Evolutionary conservation across 2,113 vertebrate genomes (phyloP), one percentile per base, ranked within the genome.

Genomic region (Apteryx owenii): DNA sequence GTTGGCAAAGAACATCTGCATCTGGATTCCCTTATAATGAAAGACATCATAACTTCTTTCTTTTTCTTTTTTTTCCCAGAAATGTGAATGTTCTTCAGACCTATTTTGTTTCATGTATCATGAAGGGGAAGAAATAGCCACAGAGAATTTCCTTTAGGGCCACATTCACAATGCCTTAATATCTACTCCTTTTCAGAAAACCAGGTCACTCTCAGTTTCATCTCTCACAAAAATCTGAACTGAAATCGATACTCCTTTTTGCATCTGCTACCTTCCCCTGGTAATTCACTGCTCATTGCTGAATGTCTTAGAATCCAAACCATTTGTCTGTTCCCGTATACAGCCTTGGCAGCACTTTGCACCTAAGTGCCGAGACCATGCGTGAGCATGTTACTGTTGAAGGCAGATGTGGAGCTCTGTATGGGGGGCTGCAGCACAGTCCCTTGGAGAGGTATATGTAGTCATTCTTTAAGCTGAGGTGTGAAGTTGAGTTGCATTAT

Each of bases 211-310:
- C 50, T 64, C 28, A 38, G 19, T 42, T 81, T 91, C 15, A 53
- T n/a, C 65, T 81, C 3, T 0, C 44, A 81, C 28, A 64, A 94
- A 66, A 77, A 51, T 56, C 31, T 83, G 62, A 88, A 79, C 79
- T 18, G 0, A 76, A 88, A 68, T 68, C 3, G 0, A 21, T 80
- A 17, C 18, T 80, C 19, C 9, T 46, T 5, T 79, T 73, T 56
- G 20, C 13, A 73, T 61, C 20, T 6, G 17, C 13, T 81, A 12
- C 9, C 31, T 33, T 51, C 71, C 68, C 10, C 5, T n/a, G 33
- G 9, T 33, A 89, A 70, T 80, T 69, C 44, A 60, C 36, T 83
- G 12, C 54, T 90, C 38, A 36, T 16, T 53, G 28, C 50, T 61
- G 17, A 50, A 33, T 48, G 14, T 25, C 50, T 84, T 53, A 22